These are phyloP conservation scores for Myxocyprinus asiaticus DNA, from an alignment of 2,113 vertebrate species.

Conservation along the genomic window DNA sequence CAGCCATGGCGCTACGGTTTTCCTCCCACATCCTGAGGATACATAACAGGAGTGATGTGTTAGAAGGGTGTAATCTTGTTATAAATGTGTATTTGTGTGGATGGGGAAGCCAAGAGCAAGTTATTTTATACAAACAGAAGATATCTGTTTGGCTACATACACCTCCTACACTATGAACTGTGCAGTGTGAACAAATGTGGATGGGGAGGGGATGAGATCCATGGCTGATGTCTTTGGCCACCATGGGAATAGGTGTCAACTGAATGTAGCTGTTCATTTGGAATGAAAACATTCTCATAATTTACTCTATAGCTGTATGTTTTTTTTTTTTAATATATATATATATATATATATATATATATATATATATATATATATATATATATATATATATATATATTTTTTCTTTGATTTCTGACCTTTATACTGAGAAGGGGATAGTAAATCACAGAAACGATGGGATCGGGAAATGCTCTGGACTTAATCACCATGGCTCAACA, in stretches of 20 bases:
- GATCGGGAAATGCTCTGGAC: not conserved
- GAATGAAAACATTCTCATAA: not conserved
- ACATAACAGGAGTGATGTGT: slow-evolving; percentile 12
- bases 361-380: too few species aligned
- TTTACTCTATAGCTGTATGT: slow-evolving; percentile 33
- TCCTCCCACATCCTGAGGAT: slow-evolving; percentile 55
- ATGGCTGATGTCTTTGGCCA: too few species aligned
- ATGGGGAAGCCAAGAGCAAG: too few species aligned
- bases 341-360: too few species aligned
- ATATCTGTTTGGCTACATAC: too few species aligned
- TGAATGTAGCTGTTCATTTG: slow-evolving; percentile 40
- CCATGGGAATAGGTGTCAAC: not conserved
- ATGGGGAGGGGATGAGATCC: too few species aligned
- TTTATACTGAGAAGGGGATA: not conserved
- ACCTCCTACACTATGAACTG: too few species aligned
- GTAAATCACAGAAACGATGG: not conserved
- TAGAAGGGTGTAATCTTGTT: not conserved
- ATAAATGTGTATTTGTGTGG: too few species aligned
- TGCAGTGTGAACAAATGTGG: too few species aligned
- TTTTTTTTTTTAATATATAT: slow-evolving; percentile 46
- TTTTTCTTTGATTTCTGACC: slow-evolving; percentile 15
- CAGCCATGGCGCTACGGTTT: slow-evolving; percentile 54
- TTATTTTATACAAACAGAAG: too few species aligned
- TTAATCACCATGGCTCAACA: not conserved
- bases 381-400: too few species aligned